Conservation (phyloP, 2,888 invertebrate species). For the Nephrotoma flavescens region DNA sequence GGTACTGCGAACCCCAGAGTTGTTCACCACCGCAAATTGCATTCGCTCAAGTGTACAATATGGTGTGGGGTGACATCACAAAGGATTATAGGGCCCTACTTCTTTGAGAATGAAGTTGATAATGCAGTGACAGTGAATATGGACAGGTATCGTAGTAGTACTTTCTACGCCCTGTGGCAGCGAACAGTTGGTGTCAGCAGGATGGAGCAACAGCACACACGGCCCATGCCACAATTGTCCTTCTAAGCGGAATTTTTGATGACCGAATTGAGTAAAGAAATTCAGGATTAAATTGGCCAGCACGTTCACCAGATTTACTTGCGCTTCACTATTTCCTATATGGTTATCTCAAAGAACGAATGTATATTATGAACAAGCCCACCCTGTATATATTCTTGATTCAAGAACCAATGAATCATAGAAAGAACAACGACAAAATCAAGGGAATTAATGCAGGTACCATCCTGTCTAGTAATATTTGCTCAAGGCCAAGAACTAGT, state of each 20-base stretch:
- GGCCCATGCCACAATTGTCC: not conserved
- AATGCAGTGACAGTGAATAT: not conserved
- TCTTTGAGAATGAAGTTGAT: not conserved
- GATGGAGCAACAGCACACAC: not conserved
- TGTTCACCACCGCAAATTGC: no score
- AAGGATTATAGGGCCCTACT: not conserved
- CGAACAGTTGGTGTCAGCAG: not conserved
- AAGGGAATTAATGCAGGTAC: no score
- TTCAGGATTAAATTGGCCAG: not conserved
- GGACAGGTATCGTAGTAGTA: not conserved
- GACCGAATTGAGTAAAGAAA: no score
- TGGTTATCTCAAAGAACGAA: not conserved
- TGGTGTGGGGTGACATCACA: no score
- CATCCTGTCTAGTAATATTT: no score
- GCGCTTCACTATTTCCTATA: not conserved
- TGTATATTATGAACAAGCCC: not conserved
- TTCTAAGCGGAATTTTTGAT: not conserved
- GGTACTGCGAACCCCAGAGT: no score
- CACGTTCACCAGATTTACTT: not conserved
- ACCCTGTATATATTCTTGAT: fast-evolving
- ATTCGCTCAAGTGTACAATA: no score
- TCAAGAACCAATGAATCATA: fast-evolving
- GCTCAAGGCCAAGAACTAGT: no score
- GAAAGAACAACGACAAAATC: no score
- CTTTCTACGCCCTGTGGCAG: not conserved